A percentile compares a stretch with the other conserved stretches of the same genome.
These are phyloP conservation scores for Hartigia nigra DNA, from an alignment of 2,888 invertebrate genomes.

Conservation along the genomic window DNA sequence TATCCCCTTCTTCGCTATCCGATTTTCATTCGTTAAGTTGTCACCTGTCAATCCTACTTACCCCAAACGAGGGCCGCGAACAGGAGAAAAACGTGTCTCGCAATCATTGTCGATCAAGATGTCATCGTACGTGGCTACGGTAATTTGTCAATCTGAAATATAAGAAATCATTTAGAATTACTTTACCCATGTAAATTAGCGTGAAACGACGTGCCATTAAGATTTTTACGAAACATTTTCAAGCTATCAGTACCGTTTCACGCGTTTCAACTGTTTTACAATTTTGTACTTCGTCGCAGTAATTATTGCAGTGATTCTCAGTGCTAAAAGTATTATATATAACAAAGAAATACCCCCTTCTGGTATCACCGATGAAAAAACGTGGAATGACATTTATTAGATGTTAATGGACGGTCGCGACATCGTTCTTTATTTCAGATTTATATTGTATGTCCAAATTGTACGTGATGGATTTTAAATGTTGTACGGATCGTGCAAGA, in stretches of 20 bases:
- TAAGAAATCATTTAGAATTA: constrained; percentile 8
- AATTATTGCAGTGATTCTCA: neutral
- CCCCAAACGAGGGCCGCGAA: constrained; percentile 45
- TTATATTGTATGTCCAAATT: neutral
- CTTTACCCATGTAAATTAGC: neutral
- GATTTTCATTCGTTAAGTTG: neutral
- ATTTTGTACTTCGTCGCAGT: neutral
- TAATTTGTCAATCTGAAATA: constrained; percentile 50
- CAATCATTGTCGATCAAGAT: constrained; percentile 55
- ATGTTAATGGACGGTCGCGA: neutral
- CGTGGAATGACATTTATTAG: neutral
- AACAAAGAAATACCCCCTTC: neutral
- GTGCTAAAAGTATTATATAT: neutral
- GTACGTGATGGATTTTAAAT: neutral
- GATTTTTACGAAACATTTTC: neutral
- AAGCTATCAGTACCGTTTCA: neutral
- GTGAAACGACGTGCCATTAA: neutral
- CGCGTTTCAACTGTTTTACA: neutral
- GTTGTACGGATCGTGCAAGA: neutral
- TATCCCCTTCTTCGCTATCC: neutral
- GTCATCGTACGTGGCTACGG: constrained; percentile 50
- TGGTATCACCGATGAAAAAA: neutral
- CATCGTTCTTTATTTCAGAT: neutral
- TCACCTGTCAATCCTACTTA: constrained; percentile 36
- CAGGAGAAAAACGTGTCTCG: constrained; percentile 47